Evolutionary conservation across 2,888 invertebrate genomes (phyloP), one percentile per base, ranked within the genome.

Genomic region (Chesias legatella): DNA sequence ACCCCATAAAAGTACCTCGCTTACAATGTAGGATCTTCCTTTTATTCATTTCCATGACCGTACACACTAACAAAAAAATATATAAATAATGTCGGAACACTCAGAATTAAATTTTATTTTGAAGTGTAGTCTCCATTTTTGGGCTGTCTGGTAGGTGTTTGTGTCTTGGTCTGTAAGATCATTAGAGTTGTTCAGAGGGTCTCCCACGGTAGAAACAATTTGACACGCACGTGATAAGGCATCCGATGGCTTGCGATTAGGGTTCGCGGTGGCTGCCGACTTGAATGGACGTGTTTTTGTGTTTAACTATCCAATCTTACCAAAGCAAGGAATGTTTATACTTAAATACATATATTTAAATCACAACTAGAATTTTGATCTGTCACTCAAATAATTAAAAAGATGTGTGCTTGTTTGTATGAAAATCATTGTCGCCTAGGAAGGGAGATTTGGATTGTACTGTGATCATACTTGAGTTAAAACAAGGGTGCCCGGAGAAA

Each of bases 201-300:
- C 82, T 86, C 85, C 84, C 86, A 86, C 86, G 85, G 83, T 82
- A 76, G 81, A 77, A 67, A 70, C 73, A 66, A 85, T 86, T 83
- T 68, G 82, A 78, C 73, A 78, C 80, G 83, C 84, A 83, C 86
- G 85, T 85, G 85, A 75, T 73, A 70, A 71, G 67, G 81, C 82
- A 85, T 83, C 76, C 75, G 84, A 86, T 85, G 79, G 72, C 70
- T 75, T 56, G 56, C 73, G 79, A 78, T 78, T 76, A 75, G 61
- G 59, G 57, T 61, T 57, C 51, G 61, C 66, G 74, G 73, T 76
- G 80, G 79, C 77, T 79, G 73, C 76, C 63, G 63, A 60, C 56
- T 66, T 78, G 60, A 81, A 79, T 79, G 79, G 56, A 81, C 84
- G 82, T 84, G 86, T 79, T 85, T 84, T 79, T 81, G 63, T 69